A percentile compares a stretch with the other conserved stretches of the same genome.
Evolutionary conservation across 1,140 invertebrate species (phyloP).

Genomic region (Vollenhovia emeryi): DNA sequence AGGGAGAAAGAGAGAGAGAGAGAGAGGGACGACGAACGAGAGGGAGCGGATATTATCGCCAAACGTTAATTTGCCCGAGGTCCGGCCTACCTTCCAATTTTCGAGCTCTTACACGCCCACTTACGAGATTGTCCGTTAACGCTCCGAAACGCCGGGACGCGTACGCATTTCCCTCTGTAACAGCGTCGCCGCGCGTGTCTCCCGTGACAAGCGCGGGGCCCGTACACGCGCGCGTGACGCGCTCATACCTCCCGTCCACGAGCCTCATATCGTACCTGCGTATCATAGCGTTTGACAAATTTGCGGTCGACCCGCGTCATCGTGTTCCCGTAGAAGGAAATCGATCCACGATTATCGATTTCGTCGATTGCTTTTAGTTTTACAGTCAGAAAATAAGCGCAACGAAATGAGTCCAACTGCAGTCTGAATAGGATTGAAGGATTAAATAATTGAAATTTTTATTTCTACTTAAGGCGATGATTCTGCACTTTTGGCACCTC

Average conservation of each 20-base stretch:
- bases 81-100: conserved; percentile 85
- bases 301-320: background rate
- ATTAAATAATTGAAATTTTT: too few relatives aligned
- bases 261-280: conserved; percentile 23
- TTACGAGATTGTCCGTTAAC: conserved; percentile 84
- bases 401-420: background rate
- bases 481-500: too few relatives aligned
- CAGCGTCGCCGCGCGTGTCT: conserved; percentile 23
- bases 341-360: background rate
- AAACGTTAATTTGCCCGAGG: conserved; percentile 85
- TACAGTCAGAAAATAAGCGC: background rate
- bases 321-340: background rate
- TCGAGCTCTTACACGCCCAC: conserved; percentile 85
- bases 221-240: background rate
- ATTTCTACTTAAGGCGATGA: too few relatives aligned
- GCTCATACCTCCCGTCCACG: background rate
- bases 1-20: background rate
- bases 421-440: background rate
- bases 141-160: conserved; percentile 81
- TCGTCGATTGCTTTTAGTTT: background rate
- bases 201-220: conserved; percentile 13
- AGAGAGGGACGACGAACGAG: conserved; percentile 68
- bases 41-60: conserved; percentile 85
- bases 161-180: conserved; percentile 67
- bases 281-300: conserved; percentile 29